Percentiles rank a stretch among this genome's conserved stretches.
phyloP scores from a whole-genome alignment of 2,113 vertebrate genomes.

The Misgurnus mizolepis region DNA sequence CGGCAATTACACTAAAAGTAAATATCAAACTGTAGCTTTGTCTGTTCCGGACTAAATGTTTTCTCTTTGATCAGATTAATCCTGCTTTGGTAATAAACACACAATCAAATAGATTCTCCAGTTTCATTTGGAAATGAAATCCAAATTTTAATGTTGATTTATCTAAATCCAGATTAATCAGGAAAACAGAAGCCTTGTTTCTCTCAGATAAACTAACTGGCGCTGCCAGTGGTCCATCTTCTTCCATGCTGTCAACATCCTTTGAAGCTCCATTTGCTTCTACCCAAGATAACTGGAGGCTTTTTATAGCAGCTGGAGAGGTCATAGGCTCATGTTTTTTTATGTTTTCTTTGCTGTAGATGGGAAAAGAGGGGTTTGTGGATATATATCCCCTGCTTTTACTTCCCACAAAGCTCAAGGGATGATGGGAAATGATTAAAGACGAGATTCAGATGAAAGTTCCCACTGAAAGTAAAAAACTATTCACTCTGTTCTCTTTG shows the following conservation, averaged over 20 bases:
- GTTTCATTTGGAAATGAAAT: conserved; percentile 10
- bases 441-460: conserved; percentile 43
- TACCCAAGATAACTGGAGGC: conserved; percentile 6
- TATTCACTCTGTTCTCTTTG: conserved; percentile 8
- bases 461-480: conserved; percentile 29
- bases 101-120: not conserved
- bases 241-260: not conserved
- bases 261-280: conserved; percentile 45
- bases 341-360: not conserved
- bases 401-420: conserved; percentile 19
- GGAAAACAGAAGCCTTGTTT: conserved; percentile 21
- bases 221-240: not conserved
- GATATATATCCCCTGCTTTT: conserved; percentile 9
- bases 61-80: not conserved
- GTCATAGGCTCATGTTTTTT: conserved; percentile 20
- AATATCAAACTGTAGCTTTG: not conserved
- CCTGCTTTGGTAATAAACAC: not conserved
- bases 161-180: conserved; percentile 34
- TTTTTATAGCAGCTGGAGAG: conserved; percentile 37
- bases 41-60: not conserved
- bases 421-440: conserved; percentile 46
- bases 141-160: conserved; percentile 9
- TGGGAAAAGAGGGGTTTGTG: conserved; percentile 10
- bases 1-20: not conserved
- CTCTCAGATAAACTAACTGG: not conserved